phyloP scores from a whole-genome alignment of 2,113 vertebrate genomes.

The Sinocyclocheilus maitianheensis region DNA sequence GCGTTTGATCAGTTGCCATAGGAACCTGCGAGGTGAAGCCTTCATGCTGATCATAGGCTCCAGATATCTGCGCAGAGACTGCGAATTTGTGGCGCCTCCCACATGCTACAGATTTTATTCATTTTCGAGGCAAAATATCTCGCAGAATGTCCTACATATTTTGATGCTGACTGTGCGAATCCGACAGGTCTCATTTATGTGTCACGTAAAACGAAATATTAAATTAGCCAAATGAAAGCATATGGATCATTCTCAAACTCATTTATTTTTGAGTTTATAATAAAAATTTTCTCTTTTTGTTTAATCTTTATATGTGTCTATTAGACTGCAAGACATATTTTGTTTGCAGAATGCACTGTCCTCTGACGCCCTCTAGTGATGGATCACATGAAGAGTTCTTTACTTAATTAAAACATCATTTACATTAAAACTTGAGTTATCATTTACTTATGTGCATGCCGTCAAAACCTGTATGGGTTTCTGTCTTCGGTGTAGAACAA shows the following conservation, averaged over 20 bases:
- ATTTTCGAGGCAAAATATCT: background rate
- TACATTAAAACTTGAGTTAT: background rate
- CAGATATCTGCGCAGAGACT: background rate
- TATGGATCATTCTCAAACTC: background rate
- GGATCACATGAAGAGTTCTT: background rate
- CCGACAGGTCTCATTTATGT: background rate
- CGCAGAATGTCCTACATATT: background rate
- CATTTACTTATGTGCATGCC: background rate
- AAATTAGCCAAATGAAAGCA: background rate
- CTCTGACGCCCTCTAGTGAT: constrained; percentile 33
- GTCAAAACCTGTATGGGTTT: background rate
- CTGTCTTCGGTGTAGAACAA: background rate
- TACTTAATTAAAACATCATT: background rate
- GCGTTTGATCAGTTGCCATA: constrained; percentile 10
- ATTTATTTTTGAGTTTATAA: background rate
- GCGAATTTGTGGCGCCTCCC: background rate
- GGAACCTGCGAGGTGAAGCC: background rate
- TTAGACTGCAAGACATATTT: background rate
- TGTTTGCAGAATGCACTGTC: background rate
- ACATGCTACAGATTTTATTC: background rate
- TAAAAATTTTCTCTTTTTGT: background rate
- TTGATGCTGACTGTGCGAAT: background rate
- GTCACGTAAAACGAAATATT: background rate
- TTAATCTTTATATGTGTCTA: background rate
- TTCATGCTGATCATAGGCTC: background rate